Conservation (phyloP, 2,888 invertebrate genomes). For the Heteromyza rotundicornis region DNA sequence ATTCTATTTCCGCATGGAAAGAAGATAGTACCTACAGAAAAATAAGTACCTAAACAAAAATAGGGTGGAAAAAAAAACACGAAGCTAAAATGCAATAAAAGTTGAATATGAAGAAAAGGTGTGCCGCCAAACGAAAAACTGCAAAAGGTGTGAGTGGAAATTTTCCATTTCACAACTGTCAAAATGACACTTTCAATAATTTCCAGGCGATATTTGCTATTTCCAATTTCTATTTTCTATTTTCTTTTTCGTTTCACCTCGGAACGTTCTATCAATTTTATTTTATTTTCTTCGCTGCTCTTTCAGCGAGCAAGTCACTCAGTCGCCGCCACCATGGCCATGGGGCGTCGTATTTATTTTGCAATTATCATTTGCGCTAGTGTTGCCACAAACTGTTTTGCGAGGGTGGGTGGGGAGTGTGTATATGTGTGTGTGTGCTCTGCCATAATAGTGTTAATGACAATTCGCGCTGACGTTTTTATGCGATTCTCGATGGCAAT, state of each 20-base stretch:
- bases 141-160: not conserved
- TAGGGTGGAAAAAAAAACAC: too few species aligned
- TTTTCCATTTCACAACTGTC: not conserved
- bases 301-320: not conserved
- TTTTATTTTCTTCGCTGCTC: too few species aligned
- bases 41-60: too few species aligned
- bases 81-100: too few species aligned
- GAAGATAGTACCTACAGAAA: too few species aligned
- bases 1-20: conserved; percentile 9
- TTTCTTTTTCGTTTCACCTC: too few species aligned
- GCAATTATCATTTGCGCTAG: not conserved
- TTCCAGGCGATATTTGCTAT: not conserved
- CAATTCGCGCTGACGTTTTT: not conserved
- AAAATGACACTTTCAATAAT: not conserved
- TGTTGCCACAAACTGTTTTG: not conserved
- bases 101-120: too few species aligned
- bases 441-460: conserved; percentile 5
- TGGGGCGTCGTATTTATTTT: not conserved
- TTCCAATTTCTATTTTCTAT: too few species aligned
- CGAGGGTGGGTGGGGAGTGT: not conserved
- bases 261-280: too few species aligned
- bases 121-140: not conserved
- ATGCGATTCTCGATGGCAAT: not conserved
- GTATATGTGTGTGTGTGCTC: not conserved
- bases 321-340: not conserved